phyloP scores from a whole-genome alignment of 2,888 invertebrate species.

The Mythimna lalbum region DNA sequence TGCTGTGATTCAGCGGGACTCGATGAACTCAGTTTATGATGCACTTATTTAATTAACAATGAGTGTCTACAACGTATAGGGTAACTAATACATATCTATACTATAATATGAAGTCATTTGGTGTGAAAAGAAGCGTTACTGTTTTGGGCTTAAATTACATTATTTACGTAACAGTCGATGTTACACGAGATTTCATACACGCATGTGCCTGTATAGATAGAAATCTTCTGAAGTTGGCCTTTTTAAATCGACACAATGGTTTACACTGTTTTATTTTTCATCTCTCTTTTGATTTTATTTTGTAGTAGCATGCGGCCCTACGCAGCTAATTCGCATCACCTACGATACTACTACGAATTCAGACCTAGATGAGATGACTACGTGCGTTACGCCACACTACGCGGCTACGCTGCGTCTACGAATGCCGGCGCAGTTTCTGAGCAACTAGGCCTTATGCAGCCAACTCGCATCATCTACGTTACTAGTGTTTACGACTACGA shows the following conservation, averaged over 20 bases:
- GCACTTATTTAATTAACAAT: slow-evolving; percentile 43
- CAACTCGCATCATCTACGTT: too few relatives aligned
- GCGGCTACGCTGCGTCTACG: slow-evolving; percentile 20
- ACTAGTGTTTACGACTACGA: too few relatives aligned
- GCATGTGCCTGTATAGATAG: too few relatives aligned
- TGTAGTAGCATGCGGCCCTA: background rate
- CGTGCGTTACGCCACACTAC: background rate
- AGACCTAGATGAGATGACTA: background rate
- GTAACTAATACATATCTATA: background rate
- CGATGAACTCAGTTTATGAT: slow-evolving; percentile 52
- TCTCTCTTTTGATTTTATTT: background rate
- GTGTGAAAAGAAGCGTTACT: background rate
- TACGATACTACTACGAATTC: too few relatives aligned
- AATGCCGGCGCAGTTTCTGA: background rate
- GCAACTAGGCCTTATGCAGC: background rate
- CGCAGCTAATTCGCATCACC: slow-evolving; percentile 1
- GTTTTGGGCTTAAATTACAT: background rate
- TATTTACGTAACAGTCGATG: background rate
- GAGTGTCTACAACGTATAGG: background rate
- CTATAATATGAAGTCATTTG: background rate
- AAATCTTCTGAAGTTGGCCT: too few relatives aligned
- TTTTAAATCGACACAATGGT: background rate
- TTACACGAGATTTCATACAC: background rate
- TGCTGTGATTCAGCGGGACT: slow-evolving; percentile 70
- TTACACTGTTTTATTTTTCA: background rate